A percentile compares a stretch with the other conserved stretches of the same genome.
Evolutionary conservation across 2,797 vertebrate species (phyloP).

Genomic region (Calcarius lapponicus): DNA sequence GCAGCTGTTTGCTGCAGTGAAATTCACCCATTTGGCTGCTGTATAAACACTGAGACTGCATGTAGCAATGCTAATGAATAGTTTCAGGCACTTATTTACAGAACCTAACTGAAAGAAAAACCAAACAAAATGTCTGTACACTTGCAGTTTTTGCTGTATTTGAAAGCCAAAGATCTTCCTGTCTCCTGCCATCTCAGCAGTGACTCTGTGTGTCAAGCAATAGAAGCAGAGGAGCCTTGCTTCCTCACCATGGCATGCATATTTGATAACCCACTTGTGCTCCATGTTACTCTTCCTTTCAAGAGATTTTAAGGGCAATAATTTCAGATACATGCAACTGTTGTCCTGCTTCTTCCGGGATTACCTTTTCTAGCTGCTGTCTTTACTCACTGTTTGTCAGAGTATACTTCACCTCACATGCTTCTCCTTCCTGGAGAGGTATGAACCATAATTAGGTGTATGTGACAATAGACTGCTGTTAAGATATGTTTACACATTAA

Average conservation of each 20-base stretch:
- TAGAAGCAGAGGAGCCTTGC: not conserved
- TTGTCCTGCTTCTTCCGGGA: not conserved
- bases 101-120: not conserved
- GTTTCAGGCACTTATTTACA: constrained; percentile 18
- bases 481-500: not conserved
- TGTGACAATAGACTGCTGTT: not conserved
- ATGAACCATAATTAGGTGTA: not conserved
- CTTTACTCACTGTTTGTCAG: not conserved
- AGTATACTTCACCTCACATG: not conserved
- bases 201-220: not conserved
- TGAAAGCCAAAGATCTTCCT: not conserved
- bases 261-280: not conserved
- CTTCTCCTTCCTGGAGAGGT: not conserved
- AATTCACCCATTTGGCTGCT: not conserved
- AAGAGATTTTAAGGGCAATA: not conserved
- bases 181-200: not conserved
- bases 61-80: not conserved
- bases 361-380: not conserved
- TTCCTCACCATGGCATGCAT: not conserved
- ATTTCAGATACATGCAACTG: not conserved
- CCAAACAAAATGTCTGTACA: not conserved
- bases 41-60: not conserved
- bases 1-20: not conserved
- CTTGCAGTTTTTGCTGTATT: not conserved
- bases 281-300: not conserved